Evolutionary conservation across 2,888 invertebrate genomes (phyloP), one percentile per base, ranked within the genome.

Genomic region (Leptura quadrifasciata): DNA sequence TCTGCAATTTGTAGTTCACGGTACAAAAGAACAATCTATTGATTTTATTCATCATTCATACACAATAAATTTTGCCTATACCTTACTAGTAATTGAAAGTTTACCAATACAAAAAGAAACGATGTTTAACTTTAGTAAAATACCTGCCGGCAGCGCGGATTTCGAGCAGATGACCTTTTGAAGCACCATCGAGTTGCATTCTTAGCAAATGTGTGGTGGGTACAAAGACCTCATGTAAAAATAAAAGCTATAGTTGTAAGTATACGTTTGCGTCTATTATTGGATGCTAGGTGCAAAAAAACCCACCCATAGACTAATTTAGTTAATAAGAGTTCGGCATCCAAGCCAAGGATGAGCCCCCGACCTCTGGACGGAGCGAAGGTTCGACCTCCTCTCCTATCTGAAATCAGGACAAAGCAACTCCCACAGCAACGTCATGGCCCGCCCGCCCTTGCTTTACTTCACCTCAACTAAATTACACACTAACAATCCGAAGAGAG

Each of bases 331-430:
- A 74, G 60, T 78, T 74, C 15, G 39, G 58, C 17, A 61, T 52
- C 52, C 24, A 58, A 75, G 72, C 70, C 74, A 76, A 80, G 78
- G 77, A 77, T 74, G 77, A 79, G 77, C 74, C 67, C 67, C 76
- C 77, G 77, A 79, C 80, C 76, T 79, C 77, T 74, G 78, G 77
- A 76, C 81, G 75, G 74, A 84, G 85, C 85, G 84, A 85, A 86
- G 84, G 87, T 85, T 86, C 87, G 86, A 87, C 87, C 88, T 88
- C 87, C 87, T 85, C 81, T 80, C 83, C 81, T 81, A 83, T 82
- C 82, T 81, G 76, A 81, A 78, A 65, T 74, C 61, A 74, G 82
- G 83, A 84, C 84, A 82, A 84, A 85, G 84, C 76, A 83, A 85
- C 85, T 82, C 85, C 85, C 85, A 85, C 84, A 83, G 81, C 71